Conservation (phyloP, 1,140 invertebrate species). For the Trypoxylus dichotomus region DNA sequence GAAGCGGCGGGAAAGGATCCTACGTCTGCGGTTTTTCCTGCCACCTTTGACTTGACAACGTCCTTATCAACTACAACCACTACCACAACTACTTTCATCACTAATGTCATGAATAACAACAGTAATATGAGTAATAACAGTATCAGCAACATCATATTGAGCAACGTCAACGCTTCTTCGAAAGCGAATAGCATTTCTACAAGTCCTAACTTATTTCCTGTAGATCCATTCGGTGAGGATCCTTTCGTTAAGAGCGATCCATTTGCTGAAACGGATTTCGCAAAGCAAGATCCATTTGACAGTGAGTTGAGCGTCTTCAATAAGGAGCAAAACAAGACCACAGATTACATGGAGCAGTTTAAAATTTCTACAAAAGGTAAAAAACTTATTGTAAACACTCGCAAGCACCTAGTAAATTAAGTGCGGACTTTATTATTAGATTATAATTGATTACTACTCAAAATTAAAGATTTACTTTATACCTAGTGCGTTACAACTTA, state of each 20-base stretch:
- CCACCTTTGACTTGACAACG: conserved; percentile 40
- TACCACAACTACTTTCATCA: conserved; percentile 51
- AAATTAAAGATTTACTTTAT: too few species aligned
- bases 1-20: neutral
- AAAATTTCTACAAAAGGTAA: conserved; percentile 23
- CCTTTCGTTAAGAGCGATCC: conserved; percentile 68
- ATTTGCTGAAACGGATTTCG: conserved; percentile 61
- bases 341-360: conserved; percentile 28
- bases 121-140: conserved; percentile 37
- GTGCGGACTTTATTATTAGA: neutral
- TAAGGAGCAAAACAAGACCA: conserved; percentile 30
- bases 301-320: conserved; percentile 50
- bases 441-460: too few species aligned
- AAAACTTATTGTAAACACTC: neutral
- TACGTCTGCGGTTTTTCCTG: conserved; percentile 44
- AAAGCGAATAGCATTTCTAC: conserved; percentile 42
- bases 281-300: conserved; percentile 65
- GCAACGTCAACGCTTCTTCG: conserved; percentile 35
- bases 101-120: conserved; percentile 39
- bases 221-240: conserved; percentile 73
- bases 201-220: conserved; percentile 50
- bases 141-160: conserved; percentile 26
- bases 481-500: too few species aligned
- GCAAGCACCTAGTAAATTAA: too few species aligned
- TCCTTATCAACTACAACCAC: conserved; percentile 45